Evolutionary conservation across 2,888 invertebrate genomes (phyloP).

Genomic region (Torymus tubicola): DNA sequence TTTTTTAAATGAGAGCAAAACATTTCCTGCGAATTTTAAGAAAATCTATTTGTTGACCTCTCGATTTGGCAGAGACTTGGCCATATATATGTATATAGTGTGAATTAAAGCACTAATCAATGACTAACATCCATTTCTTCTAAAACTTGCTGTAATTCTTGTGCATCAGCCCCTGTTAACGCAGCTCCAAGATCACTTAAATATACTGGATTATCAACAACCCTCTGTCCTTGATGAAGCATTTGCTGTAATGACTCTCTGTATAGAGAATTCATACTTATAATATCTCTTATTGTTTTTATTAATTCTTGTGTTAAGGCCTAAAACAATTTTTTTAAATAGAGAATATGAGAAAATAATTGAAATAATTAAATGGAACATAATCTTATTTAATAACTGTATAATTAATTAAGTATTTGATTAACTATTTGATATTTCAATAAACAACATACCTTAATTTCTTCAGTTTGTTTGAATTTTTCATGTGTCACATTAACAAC

Average conservation of each 20-base stretch:
- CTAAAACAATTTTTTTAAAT: conserved; percentile 69
- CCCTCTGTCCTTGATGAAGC: conserved; percentile 96
- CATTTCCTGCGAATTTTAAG: too few species aligned
- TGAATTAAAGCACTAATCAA: conserved; percentile 1
- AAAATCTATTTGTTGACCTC: too few species aligned
- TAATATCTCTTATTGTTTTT: conserved; percentile 97
- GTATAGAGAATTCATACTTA: conserved; percentile 97
- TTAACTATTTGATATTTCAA: conserved; percentile 21
- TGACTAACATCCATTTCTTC: conserved; percentile 94
- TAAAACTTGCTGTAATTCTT: conserved; percentile 93
- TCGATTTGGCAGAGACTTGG: too few species aligned
- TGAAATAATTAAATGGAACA: not conserved
- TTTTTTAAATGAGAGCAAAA: too few species aligned
- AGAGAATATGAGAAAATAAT: not conserved
- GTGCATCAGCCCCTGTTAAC: conserved; percentile 93
- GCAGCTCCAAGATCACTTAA: conserved; percentile 97
- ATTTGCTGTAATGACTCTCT: conserved; percentile 98
- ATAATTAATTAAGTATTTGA: conserved; percentile 12
- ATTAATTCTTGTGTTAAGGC: conserved; percentile 97
- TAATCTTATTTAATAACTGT: conserved; percentile 2
- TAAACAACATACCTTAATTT: conserved; percentile 85
- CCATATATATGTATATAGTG: not conserved
- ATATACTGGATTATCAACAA: conserved; percentile 99
- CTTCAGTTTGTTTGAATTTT: conserved; percentile 93
- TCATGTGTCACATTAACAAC: conserved; percentile 94